Evolutionary conservation across 2,113 vertebrate genomes (phyloP), one percentile per base, ranked within the genome.

Genomic region (Hypomesus transpacificus): DNA sequence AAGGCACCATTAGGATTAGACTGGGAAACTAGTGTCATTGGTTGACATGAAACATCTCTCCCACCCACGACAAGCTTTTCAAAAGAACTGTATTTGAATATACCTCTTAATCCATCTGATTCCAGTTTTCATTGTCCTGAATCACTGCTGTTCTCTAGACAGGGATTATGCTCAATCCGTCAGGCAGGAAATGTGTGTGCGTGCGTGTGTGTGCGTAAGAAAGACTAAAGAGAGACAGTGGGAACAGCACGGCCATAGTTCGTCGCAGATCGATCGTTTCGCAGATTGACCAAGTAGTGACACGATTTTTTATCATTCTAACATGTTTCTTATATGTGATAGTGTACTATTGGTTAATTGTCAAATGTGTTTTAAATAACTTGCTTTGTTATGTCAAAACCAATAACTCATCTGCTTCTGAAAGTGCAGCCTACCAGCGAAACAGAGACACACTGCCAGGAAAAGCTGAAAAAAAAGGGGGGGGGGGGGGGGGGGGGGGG

Each of bases 111-210:
- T 84, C 81, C 82, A 75, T 61, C 56, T 74, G 68, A 53, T 74
- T 85, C n/a, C 71, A 87, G 79, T 82, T 80, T 70, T 83, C 74
- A 84, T 85, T 77, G 79, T 85, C 81, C 82, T 13, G 46, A 82
- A 70, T 75, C 80, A 69, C 11, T 51, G 66, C 80, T 78, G 68
- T 81, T 57, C 80, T 84, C 74, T 64, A 34, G 67, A 85, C 54
- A 59, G 77, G 84, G 88, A 90, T 89, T 88, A 89, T 70, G 75
- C 62, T 61, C 85, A 88, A 86, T 87, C 84, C 78, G 71, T 84
- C 77, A 82, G 74, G 68, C 79, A 78, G 70, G 46, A 75, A 78
- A 18, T 59, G 68, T 60, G 34, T 60, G 57, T 17, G n/a, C 59
- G 31, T 70, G 53, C 74, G 68, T 74, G 56, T 16, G 68, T 68